A percentile compares a stretch with the other conserved stretches of the same genome.
These are phyloP conservation scores for Aratinga solstitialis DNA, from an alignment of 2,797 vertebrate genomes.

Conservation along the genomic window DNA sequence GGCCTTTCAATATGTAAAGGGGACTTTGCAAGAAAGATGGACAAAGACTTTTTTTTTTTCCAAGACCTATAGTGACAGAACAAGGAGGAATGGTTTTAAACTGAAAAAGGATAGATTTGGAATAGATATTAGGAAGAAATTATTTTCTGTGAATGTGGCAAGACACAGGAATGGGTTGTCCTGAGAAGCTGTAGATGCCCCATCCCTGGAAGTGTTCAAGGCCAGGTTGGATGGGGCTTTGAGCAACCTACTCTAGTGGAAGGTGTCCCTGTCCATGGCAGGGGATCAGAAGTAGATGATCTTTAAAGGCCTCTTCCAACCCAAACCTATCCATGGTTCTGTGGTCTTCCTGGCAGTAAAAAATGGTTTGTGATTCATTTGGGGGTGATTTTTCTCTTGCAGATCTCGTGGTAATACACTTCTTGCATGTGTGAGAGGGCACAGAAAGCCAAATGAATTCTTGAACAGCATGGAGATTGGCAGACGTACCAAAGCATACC, in stretches of 20 bases:
- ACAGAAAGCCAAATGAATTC: not conserved
- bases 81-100: not conserved
- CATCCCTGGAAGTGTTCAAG: not conserved
- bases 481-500: not conserved
- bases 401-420: not conserved
- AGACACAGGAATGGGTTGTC: not conserved
- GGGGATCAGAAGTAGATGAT: not conserved
- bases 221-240: not conserved
- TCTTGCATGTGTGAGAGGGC: not conserved
- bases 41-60: not conserved
- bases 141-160: not conserved
- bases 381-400: not conserved
- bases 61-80: not conserved
- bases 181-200: not conserved
- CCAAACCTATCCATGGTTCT: not conserved
- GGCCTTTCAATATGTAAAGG: not conserved
- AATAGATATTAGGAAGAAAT: not conserved
- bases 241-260: not conserved
- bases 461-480: not conserved
- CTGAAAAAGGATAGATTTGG: not conserved
- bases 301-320: not conserved
- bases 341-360: not conserved
- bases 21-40: not conserved
- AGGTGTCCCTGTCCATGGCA: not conserved
- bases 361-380: not conserved